These are phyloP conservation scores for Serranus cabrilla DNA, from an alignment of 2,797 vertebrate genomes.

Conservation along the genomic window DNA sequence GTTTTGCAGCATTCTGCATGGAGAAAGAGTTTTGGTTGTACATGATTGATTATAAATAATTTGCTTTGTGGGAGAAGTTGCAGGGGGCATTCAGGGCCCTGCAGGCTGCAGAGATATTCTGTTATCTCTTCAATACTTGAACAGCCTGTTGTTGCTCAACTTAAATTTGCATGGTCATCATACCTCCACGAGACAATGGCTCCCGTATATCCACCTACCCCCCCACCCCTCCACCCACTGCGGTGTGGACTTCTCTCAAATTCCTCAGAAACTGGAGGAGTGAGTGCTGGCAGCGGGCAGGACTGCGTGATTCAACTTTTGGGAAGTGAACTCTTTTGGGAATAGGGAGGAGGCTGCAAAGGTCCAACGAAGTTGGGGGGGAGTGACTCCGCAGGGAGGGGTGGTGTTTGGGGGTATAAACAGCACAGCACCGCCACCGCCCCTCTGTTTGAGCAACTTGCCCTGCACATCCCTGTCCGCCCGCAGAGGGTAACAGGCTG, in stretches of 20 bases:
- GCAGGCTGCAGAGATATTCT: too few relatives aligned
- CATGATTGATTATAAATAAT: not conserved
- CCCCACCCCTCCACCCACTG: not conserved
- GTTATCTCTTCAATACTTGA: not conserved
- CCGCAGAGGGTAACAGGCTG: slow-evolving; percentile 9
- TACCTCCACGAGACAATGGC: not conserved
- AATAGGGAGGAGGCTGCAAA: slow-evolving; percentile 72
- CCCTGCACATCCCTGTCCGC: slow-evolving; percentile 21
- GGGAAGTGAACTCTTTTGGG: slow-evolving; percentile 50
- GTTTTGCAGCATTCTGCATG: not conserved
- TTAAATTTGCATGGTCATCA: not conserved
- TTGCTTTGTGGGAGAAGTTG: too few relatives aligned
- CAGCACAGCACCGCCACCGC: slow-evolving; percentile 17
- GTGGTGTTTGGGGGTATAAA: slow-evolving; percentile 59
- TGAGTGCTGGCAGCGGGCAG: slow-evolving; percentile 14
- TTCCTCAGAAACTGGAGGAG: slow-evolving; percentile 25
- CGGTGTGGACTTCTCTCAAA: not conserved
- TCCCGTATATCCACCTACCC: slow-evolving; percentile 8
- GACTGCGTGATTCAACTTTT: slow-evolving; percentile 42
- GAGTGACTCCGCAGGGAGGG: slow-evolving; percentile 63
- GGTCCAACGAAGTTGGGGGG: slow-evolving; percentile 57
- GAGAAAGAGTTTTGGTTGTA: not conserved
- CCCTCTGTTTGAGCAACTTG: slow-evolving; percentile 35
- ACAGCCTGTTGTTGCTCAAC: slow-evolving; percentile 23
- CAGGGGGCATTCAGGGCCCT: not conserved